phyloP scores from a whole-genome alignment of 1,140 invertebrate species.

The Heliconius hermathena region DNA sequence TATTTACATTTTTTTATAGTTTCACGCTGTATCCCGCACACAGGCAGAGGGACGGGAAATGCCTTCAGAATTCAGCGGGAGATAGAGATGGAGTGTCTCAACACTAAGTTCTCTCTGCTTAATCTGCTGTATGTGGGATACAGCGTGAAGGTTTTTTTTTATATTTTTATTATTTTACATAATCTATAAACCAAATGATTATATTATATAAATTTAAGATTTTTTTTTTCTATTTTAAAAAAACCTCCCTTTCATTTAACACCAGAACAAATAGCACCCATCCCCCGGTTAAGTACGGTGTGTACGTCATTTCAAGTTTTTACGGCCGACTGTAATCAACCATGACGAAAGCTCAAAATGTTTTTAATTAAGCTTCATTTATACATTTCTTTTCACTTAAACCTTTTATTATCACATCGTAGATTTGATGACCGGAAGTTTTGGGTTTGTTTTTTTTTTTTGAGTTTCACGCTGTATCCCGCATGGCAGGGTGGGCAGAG shows the following conservation, averaged over 20 bases:
- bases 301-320: constrained; percentile 43
- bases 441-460: neutral
- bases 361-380: constrained; percentile 53
- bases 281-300: constrained; percentile 19
- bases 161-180: too few species aligned
- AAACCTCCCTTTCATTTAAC: neutral
- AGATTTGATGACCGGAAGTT: constrained; percentile 24
- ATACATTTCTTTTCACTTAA: constrained; percentile 53
- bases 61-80: too few species aligned
- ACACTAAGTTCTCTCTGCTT: too few species aligned
- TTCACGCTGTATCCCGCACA: too few species aligned
- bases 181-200: too few species aligned
- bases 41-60: too few species aligned
- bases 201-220: neutral
- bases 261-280: neutral
- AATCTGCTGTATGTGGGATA: too few species aligned
- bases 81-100: too few species aligned
- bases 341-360: constrained; percentile 43
- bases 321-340: constrained; percentile 50
- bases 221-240: neutral
- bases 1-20: too few species aligned
- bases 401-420: constrained; percentile 49
- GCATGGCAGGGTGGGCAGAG: too few species aligned
- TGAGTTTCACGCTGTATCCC: neutral
- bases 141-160: too few species aligned